Evolutionary conservation across 2,797 vertebrate genomes (phyloP).

Genomic region (Phrynocephalus guinanensis): DNA sequence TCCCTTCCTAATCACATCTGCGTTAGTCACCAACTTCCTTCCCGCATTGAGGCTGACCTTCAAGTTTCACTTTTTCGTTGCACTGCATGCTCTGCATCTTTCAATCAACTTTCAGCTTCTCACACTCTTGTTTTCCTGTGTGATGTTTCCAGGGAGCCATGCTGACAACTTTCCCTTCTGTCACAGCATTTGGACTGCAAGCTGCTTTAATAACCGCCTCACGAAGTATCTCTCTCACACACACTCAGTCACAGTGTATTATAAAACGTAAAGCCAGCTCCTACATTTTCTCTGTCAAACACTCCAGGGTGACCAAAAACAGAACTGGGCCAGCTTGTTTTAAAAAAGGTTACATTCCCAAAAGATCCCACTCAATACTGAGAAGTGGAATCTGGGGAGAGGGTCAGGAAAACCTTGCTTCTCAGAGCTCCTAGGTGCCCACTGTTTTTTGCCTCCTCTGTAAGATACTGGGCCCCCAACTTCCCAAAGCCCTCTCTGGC

Average conservation of each 20-base stretch:
- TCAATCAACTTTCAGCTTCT: background rate
- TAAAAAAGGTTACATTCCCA: background rate
- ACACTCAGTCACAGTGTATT: background rate
- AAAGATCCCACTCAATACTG: no score
- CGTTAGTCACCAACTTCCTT: background rate
- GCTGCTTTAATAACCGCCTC: background rate
- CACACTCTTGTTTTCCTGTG: background rate
- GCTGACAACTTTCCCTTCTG: background rate
- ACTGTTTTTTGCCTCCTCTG: background rate
- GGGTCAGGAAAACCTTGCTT: background rate
- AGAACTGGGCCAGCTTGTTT: background rate
- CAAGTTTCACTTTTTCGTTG: background rate
- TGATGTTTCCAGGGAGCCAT: background rate
- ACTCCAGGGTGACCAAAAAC: background rate
- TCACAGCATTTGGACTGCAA: background rate
- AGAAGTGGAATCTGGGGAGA: background rate
- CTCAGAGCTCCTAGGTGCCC: background rate
- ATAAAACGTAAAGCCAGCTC: background rate
- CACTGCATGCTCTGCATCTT: background rate
- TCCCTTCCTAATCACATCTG: background rate
- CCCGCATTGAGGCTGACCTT: background rate
- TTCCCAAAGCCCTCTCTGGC: background rate
- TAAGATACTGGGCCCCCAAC: background rate
- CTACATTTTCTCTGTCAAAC: background rate
- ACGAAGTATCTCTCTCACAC: background rate